phyloP scores from a whole-genome alignment of 2,797 vertebrate species.

The Liparis tanakae region DNA sequence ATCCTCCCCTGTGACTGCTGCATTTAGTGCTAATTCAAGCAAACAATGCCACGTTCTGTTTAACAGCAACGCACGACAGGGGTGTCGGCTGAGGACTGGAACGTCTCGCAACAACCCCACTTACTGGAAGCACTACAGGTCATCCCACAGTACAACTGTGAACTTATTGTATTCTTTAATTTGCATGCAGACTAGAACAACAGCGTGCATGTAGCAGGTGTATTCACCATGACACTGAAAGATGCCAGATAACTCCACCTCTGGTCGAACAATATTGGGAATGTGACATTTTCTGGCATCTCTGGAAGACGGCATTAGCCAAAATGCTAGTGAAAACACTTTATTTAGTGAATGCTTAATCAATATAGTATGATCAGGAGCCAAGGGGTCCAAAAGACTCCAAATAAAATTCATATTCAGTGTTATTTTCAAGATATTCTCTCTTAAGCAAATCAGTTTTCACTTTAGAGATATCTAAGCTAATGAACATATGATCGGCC shows the following conservation, averaged over 20 bases:
- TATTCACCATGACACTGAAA: constrained; percentile 6
- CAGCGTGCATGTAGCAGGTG: not conserved
- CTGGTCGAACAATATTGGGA: not conserved
- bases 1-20: not conserved
- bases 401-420: not conserved
- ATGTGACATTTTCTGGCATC: not conserved
- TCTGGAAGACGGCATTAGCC: not conserved
- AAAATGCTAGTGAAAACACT: not conserved
- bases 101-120: not conserved
- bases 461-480: too few species aligned
- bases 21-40: not conserved
- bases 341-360: not conserved
- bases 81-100: not conserved
- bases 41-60: constrained; percentile 12
- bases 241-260: constrained; percentile 12
- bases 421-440: not conserved
- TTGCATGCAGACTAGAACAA: not conserved
- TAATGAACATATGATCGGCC: not conserved
- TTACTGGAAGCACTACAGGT: not conserved
- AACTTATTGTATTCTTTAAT: not conserved
- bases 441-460: not conserved
- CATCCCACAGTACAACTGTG: not conserved
- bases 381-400: not conserved
- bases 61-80: not conserved
- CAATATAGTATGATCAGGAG: not conserved